A percentile compares a stretch with the other conserved stretches of the same genome.
Evolutionary conservation across 2,113 vertebrate genomes (phyloP).

Genomic region (Prinia subflava): DNA sequence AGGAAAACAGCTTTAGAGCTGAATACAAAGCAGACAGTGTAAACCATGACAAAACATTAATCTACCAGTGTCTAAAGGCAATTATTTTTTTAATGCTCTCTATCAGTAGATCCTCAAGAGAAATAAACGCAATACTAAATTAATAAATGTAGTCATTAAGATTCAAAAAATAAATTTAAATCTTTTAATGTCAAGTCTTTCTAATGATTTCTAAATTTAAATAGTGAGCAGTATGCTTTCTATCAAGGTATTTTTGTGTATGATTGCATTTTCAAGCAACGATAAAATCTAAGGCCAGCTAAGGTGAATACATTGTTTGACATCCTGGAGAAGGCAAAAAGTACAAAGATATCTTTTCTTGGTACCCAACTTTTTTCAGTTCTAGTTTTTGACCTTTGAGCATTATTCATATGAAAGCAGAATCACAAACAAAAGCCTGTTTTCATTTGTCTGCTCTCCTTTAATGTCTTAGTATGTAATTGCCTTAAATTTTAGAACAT

Average conservation of each 20-base stretch:
- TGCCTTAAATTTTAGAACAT: neutral
- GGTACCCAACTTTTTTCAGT: neutral
- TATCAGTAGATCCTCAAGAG: conserved; percentile 48
- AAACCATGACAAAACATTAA: conserved; percentile 60
- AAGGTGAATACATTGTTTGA: neutral
- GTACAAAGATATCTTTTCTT: neutral
- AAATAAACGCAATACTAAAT: conserved; percentile 14
- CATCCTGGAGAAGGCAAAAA: neutral
- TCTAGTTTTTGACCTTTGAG: neutral
- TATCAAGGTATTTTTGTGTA: conserved; percentile 27
- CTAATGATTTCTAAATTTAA: conserved; percentile 67
- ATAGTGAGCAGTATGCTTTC: conserved; percentile 22
- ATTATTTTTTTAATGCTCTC: conserved; percentile 68
- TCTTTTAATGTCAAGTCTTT: conserved; percentile 65
- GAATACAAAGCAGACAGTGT: conserved; percentile 49
- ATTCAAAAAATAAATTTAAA: conserved; percentile 64
- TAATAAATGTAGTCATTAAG: conserved; percentile 20
- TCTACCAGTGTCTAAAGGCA: conserved; percentile 65
- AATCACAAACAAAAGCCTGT: neutral
- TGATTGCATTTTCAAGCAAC: conserved; percentile 18
- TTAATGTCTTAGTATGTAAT: neutral
- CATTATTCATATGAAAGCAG: neutral
- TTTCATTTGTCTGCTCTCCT: neutral
- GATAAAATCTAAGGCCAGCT: neutral
- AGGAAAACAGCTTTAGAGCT: conserved; percentile 39